Base-by-base conservation (phyloP, 2,797 vertebrate species). In the Adrianichthys oophorus region DNA sequence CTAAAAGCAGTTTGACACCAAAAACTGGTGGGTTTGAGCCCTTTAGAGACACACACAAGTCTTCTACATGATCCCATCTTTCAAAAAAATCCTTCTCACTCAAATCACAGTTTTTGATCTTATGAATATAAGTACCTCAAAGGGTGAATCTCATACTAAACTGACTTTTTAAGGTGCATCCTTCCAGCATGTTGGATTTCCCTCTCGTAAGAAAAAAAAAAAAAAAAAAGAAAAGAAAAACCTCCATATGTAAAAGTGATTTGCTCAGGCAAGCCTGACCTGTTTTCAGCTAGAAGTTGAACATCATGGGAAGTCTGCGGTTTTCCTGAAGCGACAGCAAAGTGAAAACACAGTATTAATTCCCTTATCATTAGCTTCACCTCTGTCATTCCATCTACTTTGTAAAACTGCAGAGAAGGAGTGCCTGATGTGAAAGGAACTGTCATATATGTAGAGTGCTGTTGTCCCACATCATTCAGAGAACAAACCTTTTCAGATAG, bases 401-500 rank as follows among this genome's bases (percentile, higher is more conserved):
- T 83, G 84, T 81, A 79, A 76, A 80, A 78, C 69, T 63, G 57
- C 57, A 48, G 74, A 76, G 77, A 83, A 73, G 55, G 92, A 90
- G 94, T 88, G 85, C 81, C 83, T 88, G 92, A 95, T 95, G 91
- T 94, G 94, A 95, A 93, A 95, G 93, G 92, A 93, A 87, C 90
- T 90, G 90, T 93, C 94, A 91, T 94, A 94, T 94, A 94, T 94
- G 93, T 94, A 94, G 93, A 90, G 91, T 92, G 91, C 93, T 98
- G 97, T 98, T 98, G 96, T 96, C 95, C 95, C 95, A 98, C 95
- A 98, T 93, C 94, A 93, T 95, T 96, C 93, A 91, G 79, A 89
- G 96, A 95, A 96, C 94, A 98, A 97, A 96, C 97, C 95, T 97
- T 98, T 98, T 98, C 97, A 98, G 98, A 97, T 98, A 95, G 92